Conservation (phyloP, 2,113 vertebrate species). For the Ammodytes marinus region DNA sequence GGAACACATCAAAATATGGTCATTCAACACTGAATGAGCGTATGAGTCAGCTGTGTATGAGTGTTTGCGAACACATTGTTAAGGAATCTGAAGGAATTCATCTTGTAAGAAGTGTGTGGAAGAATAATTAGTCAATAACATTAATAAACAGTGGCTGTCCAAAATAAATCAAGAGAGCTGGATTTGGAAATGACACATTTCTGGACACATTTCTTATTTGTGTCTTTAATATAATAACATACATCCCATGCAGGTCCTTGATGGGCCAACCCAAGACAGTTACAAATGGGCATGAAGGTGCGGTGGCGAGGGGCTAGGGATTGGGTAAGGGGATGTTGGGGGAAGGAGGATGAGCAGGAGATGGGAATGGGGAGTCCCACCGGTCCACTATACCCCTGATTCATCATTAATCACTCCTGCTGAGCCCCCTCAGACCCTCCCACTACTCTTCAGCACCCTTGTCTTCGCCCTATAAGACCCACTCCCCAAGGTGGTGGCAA, state of each 20-base stretch:
- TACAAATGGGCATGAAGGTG: slow-evolving; percentile 80
- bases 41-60: slow-evolving; percentile 31
- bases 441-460: slow-evolving; percentile 54
- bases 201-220: slow-evolving; percentile 53
- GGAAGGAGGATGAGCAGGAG: slow-evolving; percentile 47
- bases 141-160: slow-evolving; percentile 54
- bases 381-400: slow-evolving; percentile 72
- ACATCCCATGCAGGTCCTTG: slow-evolving; percentile 42
- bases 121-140: slow-evolving; percentile 56
- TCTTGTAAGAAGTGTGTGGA: slow-evolving; percentile 30
- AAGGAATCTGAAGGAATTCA: slow-evolving; percentile 51
- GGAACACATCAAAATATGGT: slow-evolving; percentile 58
- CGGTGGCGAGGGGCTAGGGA: slow-evolving; percentile 53
- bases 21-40: slow-evolving; percentile 36
- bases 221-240: slow-evolving; percentile 57
- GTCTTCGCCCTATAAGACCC: slow-evolving; percentile 70
- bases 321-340: slow-evolving; percentile 47
- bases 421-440: slow-evolving; percentile 68
- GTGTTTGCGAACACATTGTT: slow-evolving; percentile 33
- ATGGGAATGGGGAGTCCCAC: slow-evolving; percentile 60
- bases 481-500: slow-evolving; percentile 76
- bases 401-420: slow-evolving; percentile 82
- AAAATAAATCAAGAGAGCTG: slow-evolving; percentile 29
- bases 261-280: slow-evolving; percentile 77
- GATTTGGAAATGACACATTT: slow-evolving; percentile 62